phyloP scores from a whole-genome alignment of 2,113 vertebrate genomes.

The Grallaria varia region DNA sequence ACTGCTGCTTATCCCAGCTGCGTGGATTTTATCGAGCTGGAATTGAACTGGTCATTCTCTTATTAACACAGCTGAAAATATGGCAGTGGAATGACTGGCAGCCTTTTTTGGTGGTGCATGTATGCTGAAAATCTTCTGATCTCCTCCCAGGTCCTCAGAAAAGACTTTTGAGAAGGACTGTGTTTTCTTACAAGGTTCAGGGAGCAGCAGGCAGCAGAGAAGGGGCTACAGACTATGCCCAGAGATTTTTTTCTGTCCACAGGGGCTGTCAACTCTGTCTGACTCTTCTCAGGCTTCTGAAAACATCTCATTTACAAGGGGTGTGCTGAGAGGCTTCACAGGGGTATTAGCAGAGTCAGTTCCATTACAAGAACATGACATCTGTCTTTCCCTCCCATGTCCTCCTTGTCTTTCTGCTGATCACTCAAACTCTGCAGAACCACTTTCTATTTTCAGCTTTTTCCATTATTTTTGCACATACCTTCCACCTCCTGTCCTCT shows the following conservation, averaged over 20 bases:
- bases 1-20: background rate
- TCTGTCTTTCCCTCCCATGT: constrained; percentile 25
- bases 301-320: constrained; percentile 37
- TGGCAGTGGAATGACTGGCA: background rate
- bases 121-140: background rate
- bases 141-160: background rate
- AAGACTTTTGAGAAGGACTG: background rate
- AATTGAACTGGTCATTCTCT: background rate
- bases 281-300: background rate
- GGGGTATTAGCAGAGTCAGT: constrained; percentile 28
- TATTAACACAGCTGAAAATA: background rate
- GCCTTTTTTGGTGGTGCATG: background rate
- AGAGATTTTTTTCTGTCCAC: background rate
- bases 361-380: constrained; percentile 27
- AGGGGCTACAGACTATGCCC: background rate
- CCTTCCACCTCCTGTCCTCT: constrained; percentile 1
- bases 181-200: background rate
- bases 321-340: background rate
- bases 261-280: background rate
- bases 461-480: constrained; percentile 25
- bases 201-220: background rate
- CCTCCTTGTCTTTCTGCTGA: constrained; percentile 28
- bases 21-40: background rate
- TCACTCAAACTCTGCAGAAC: constrained; percentile 24
- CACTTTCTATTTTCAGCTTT: constrained; percentile 33